A percentile compares a stretch with the other conserved stretches of the same genome.
phyloP scores from a whole-genome alignment of 2,113 vertebrate species.

The Hypocryptadius cinnamomeus region DNA sequence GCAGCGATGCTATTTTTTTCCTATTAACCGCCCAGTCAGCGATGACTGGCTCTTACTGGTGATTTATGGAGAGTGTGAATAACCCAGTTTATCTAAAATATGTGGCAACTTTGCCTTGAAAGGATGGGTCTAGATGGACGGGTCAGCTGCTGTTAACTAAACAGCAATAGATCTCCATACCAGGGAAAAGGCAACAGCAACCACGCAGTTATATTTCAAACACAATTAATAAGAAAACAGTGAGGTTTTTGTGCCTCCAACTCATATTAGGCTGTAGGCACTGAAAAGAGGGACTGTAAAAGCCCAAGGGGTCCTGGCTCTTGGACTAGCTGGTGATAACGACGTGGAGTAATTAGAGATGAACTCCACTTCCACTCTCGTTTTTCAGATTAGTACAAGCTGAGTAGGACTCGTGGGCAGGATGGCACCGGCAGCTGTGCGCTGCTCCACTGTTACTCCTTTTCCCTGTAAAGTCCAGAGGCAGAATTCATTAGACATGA shows the following conservation, averaged over 20 bases:
- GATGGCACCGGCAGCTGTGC: slow-evolving; percentile 32
- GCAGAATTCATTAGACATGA: slow-evolving; percentile 52
- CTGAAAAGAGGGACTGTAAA: not conserved
- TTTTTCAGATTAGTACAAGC: slow-evolving; percentile 43
- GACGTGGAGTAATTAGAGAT: slow-evolving; percentile 22
- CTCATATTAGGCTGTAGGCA: not conserved
- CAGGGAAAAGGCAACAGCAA: not conserved
- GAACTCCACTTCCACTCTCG: slow-evolving; percentile 41
- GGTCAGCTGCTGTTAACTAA: slow-evolving; percentile 8
- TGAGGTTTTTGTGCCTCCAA: not conserved
- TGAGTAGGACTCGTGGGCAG: not conserved
- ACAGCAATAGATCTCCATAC: not conserved
- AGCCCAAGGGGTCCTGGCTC: slow-evolving; percentile 15
- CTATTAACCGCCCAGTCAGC: not conserved
- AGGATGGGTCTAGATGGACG: not conserved
- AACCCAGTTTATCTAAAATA: not conserved
- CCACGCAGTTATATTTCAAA: not conserved
- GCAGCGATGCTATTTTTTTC: not conserved
- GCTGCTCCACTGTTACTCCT: not conserved
- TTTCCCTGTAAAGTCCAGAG: slow-evolving; percentile 1
- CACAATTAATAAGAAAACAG: not conserved
- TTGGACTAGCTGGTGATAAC: slow-evolving; percentile 21
- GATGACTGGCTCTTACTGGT: not conserved
- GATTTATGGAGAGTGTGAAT: not conserved
- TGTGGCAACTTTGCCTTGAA: not conserved